Conservation (phyloP, 1,140 invertebrate species). For the Zaprionus capensis region DNA sequence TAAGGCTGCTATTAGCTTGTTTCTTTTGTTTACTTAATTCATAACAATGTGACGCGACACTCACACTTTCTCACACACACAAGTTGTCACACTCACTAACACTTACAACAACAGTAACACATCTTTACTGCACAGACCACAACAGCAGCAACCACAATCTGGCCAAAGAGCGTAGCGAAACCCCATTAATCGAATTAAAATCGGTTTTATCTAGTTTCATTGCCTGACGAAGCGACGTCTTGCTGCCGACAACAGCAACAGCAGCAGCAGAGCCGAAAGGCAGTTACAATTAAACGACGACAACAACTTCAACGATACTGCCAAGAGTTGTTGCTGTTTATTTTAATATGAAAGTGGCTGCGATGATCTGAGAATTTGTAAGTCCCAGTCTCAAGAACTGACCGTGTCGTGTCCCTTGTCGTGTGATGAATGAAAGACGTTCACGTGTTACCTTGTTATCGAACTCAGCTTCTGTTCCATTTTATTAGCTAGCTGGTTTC, state of each 20-base stretch:
- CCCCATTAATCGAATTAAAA: constrained; percentile 82
- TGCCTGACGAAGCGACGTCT: constrained; percentile 44
- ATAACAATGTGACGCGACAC: constrained; percentile 49
- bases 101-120: constrained; percentile 40
- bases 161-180: constrained; percentile 62
- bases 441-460: constrained; percentile 1
- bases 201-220: constrained; percentile 83
- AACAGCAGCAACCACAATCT: constrained; percentile 38
- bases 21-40: constrained; percentile 70
- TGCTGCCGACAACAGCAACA: constrained; percentile 20
- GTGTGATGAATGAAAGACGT: constrained; percentile 14
- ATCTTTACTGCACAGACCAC: constrained; percentile 62
- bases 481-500: not conserved
- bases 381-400: not conserved
- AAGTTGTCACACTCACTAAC: not conserved
- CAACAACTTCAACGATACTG: constrained; percentile 19
- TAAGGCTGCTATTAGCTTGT: constrained; percentile 64
- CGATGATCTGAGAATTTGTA: not conserved
- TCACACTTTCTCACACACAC: constrained; percentile 29
- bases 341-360: constrained; percentile 26
- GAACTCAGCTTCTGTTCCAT: constrained; percentile 7
- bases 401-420: constrained; percentile 8
- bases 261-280: constrained; percentile 33
- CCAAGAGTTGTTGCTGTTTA: constrained; percentile 41
- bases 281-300: constrained; percentile 28